Base-by-base conservation (phyloP, 1,140 invertebrate genomes). In the Lordiphosa mommai region DNA sequence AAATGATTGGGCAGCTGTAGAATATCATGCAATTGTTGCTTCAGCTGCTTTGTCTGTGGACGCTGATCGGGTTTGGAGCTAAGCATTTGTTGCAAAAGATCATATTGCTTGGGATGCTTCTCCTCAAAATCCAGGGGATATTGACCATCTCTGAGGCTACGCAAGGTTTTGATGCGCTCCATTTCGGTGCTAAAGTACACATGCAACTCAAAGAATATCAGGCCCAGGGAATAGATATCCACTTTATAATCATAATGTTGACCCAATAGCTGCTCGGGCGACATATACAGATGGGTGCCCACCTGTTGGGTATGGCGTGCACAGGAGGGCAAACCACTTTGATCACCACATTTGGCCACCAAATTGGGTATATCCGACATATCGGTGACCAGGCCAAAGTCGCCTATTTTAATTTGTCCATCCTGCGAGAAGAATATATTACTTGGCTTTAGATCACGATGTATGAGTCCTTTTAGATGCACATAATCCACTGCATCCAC, bases 341-440 rank as follows among this genome's bases (percentile, higher is more conserved):
- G 80, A 65, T 56, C 88, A 51, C 52, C 87, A 60, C 58, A 84
- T 43, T 73, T 69, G 46, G 50, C 89, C 61, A 40, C 88, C 72
- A 44, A 90, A 43, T 91, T 90, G 10, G 90, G 91, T 38, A 90
- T 91, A 59, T 95, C 94, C 12, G 92, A 90, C 90, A 95, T 95
- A 3, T 93, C 93, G 8, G 97, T 98, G 0, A 97, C 97, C 5
- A 99, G 91, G 0, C 98, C 98, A 92, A 99, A 99, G 90, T 99
- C 98, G 3, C 97, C 98, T 38, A 99, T 94, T 91, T 99, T 99
- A 2, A 99, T 93, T 67, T 94, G 92, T 3, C 94, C 95, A 89
- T 98, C 96, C 44, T 92, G 91, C 0, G 97, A 95, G 88, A 99
- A 98, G 88, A 98, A 98, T 73, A 99, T 98, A 89, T 99, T 99